These are phyloP conservation scores for Chrysopilus asiliformis DNA, from an alignment of 2,888 invertebrate species.

Conservation along the genomic window DNA sequence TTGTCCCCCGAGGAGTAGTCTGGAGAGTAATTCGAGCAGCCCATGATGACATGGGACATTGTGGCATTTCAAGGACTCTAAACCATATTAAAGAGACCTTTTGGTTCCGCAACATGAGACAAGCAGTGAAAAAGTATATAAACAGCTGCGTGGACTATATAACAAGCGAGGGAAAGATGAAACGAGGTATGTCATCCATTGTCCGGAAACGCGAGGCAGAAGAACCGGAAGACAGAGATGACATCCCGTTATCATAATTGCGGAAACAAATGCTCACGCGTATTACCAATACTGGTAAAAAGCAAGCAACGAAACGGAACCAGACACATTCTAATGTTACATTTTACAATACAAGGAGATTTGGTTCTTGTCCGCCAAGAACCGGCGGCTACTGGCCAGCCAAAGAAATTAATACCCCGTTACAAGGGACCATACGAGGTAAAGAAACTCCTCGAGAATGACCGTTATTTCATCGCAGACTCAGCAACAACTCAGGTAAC, in stretches of 20 bases:
- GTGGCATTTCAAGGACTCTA: slow-evolving; percentile 6
- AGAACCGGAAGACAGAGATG: too few species aligned
- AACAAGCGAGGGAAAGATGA: slow-evolving; percentile 20
- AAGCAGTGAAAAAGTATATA: slow-evolving; percentile 28
- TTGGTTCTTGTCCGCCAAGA: slow-evolving; percentile 1
- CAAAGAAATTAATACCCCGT: neutral
- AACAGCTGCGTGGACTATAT: slow-evolving; percentile 28
- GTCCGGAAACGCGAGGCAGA: slow-evolving; percentile 16
- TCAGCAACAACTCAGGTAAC: too few species aligned
- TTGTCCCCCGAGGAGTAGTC: slow-evolving; percentile 7
- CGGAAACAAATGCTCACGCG: too few species aligned
- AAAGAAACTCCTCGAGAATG: neutral
- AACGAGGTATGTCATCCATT: slow-evolving; percentile 13
- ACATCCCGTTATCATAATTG: too few species aligned
- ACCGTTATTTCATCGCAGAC: too few species aligned
- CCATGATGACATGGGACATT: slow-evolving; percentile 12
- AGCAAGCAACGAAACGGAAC: too few species aligned
- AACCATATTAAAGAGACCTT: slow-evolving; percentile 17
- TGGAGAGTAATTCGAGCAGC: slow-evolving; percentile 8
- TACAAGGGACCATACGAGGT: slow-evolving; percentile 4
- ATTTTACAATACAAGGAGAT: neutral
- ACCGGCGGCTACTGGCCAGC: neutral
- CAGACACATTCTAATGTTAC: too few species aligned
- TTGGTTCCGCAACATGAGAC: slow-evolving; percentile 30
- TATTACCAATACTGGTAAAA: too few species aligned